phyloP scores from a whole-genome alignment of 1,140 invertebrate genomes.

The Stenopsyche tienmushanensis region DNA sequence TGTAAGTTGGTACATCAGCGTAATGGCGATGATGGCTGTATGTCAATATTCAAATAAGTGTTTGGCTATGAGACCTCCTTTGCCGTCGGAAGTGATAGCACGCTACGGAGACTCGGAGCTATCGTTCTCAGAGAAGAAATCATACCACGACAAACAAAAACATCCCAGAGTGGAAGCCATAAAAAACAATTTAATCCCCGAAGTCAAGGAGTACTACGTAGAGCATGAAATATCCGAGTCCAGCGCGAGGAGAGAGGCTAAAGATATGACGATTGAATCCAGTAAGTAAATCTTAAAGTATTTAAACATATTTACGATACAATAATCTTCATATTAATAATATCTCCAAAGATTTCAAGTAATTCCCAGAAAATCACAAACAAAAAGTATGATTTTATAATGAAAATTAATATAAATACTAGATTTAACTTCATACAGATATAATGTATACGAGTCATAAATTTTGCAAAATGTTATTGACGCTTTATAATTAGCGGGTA shows the following conservation, averaged over 20 bases:
- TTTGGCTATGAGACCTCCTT: background rate
- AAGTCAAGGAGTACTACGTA: slow-evolving; percentile 58
- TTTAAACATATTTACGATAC: no score
- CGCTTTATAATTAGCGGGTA: no score
- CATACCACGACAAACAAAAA: background rate
- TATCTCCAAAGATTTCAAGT: no score
- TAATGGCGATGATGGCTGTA: background rate
- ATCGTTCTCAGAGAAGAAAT: no score
- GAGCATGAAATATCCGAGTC: slow-evolving; percentile 58
- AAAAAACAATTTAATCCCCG: background rate
- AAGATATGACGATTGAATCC: background rate
- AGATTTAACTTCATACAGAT: no score
- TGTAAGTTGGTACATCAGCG: slow-evolving; percentile 3
- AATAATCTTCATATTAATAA: no score
- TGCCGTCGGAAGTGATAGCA: background rate
- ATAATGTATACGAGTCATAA: no score
- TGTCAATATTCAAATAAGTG: background rate
- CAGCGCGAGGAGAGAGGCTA: slow-evolving; percentile 51
- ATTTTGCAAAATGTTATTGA: no score
- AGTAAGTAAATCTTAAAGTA: no score
- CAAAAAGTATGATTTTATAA: no score
- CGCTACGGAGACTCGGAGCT: background rate
- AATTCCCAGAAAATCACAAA: no score
- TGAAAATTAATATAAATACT: no score
- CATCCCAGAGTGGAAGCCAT: slow-evolving; percentile 9